Evolutionary conservation across 2,113 vertebrate species (phyloP).

Genomic region (Theristicus caerulescens): DNA sequence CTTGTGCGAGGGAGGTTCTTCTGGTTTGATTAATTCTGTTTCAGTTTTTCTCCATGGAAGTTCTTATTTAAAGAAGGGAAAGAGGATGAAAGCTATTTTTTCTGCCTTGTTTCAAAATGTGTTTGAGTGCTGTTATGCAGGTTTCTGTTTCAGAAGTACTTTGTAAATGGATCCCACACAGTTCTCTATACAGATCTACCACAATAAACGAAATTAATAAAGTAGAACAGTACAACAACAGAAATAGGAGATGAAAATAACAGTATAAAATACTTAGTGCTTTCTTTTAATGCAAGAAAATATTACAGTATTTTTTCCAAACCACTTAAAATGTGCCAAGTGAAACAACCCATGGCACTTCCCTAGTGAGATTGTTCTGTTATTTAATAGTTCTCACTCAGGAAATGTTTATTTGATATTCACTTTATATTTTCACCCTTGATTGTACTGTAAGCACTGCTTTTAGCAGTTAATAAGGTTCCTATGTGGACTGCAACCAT

Average conservation of each 20-base stretch:
- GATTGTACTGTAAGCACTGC: not conserved
- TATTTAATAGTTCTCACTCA: not conserved
- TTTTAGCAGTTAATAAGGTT: not conserved
- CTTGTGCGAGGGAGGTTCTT: not conserved
- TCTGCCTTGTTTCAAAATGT: not conserved
- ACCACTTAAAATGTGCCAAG: not conserved
- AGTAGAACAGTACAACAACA: not conserved
- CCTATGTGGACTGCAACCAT: not conserved
- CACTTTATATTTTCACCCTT: not conserved
- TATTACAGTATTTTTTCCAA: not conserved
- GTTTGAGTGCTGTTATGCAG: not conserved
- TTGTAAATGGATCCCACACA: not conserved
- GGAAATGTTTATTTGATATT: not conserved
- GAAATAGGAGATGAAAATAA: not conserved
- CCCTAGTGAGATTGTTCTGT: not conserved
- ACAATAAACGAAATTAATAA: not conserved
- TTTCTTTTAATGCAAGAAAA: not conserved
- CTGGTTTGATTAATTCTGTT: conserved; percentile 45
- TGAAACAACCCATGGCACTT: not conserved
- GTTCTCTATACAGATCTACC: not conserved
- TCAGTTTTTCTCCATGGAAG: conserved; percentile 35
- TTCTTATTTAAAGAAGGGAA: not conserved
- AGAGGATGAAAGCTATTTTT: not conserved
- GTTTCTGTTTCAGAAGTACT: not conserved
- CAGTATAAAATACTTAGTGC: not conserved